Conservation (phyloP, 2,797 vertebrate genomes). For the Anolis apletophallus region DNA sequence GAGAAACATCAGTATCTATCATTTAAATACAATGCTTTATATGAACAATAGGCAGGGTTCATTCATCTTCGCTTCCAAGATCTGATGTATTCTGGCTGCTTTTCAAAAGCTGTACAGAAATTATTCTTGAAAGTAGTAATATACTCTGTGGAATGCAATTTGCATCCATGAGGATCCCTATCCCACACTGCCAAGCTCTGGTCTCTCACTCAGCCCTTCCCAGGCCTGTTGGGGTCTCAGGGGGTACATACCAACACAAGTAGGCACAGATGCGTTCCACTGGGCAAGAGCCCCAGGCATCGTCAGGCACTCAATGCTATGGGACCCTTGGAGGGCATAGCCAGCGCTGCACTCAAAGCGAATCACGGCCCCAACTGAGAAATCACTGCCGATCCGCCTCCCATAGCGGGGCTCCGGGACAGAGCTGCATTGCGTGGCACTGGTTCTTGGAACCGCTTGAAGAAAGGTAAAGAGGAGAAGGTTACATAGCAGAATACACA, state of each 20-base stretch:
- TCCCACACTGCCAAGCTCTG: not conserved
- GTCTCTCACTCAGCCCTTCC: not conserved
- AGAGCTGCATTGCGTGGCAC: slow-evolving; percentile 89
- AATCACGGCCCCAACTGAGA: slow-evolving; percentile 84
- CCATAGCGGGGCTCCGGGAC: slow-evolving; percentile 89
- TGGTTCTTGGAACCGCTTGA: slow-evolving; percentile 86
- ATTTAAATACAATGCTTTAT: too few species aligned
- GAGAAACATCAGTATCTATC: too few species aligned
- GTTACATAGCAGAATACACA: rapidly evolving
- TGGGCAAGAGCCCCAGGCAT: slow-evolving; percentile 87
- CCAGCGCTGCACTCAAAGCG: slow-evolving; percentile 87
- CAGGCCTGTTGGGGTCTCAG: rapidly evolving
- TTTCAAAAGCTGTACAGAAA: too few species aligned
- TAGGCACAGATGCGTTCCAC: slow-evolving; percentile 88
- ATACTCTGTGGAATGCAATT: too few species aligned
- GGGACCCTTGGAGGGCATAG: slow-evolving; percentile 82
- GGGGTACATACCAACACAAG: slow-evolving; percentile 80
- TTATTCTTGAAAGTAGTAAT: too few species aligned
- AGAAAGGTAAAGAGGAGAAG: not conserved
- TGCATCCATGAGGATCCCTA: too few species aligned
- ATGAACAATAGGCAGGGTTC: too few species aligned
- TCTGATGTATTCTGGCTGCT: too few species aligned
- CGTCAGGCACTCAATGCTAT: slow-evolving; percentile 85
- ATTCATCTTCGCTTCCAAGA: too few species aligned
- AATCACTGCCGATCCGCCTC: slow-evolving; percentile 85